Conservation (phyloP, 2,888 invertebrate species). For the Galerucella nymphaeae region DNA sequence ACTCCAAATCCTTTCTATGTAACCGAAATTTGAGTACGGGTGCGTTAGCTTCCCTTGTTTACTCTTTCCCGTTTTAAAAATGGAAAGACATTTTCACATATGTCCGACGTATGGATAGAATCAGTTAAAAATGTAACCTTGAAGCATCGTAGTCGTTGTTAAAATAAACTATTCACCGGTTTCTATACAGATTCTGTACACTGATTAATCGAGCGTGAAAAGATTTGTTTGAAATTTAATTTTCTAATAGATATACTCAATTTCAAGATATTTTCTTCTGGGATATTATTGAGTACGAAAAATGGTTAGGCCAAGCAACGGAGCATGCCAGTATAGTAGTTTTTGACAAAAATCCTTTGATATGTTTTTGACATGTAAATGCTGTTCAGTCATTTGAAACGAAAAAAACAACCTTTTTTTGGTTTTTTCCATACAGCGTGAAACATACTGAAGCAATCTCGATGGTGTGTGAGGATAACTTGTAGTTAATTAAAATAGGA, state of each 20-base stretch:
- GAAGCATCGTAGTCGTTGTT: conserved; percentile 1
- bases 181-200: neutral
- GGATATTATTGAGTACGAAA: no score
- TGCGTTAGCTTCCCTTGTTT: conserved; percentile 2
- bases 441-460: no score
- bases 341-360: no score
- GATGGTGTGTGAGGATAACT: no score
- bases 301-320: no score
- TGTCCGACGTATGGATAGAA: conserved; percentile 16
- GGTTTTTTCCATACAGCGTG: no score
- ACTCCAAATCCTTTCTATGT: neutral
- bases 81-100: conserved; percentile 17
- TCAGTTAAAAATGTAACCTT: conserved; percentile 19
- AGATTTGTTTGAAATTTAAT: neutral
- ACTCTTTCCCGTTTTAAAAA: conserved; percentile 16
- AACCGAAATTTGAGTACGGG: conserved; percentile 9
- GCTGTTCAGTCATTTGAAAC: no score
- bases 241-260: neutral
- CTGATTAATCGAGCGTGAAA: neutral
- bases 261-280: neutral
- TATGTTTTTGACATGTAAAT: no score
- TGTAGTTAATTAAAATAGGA: no score
- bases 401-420: no score
- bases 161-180: neutral
- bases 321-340: no score